Conservation (phyloP, 2,888 invertebrate species). For the Xestia xanthographa region DNA sequence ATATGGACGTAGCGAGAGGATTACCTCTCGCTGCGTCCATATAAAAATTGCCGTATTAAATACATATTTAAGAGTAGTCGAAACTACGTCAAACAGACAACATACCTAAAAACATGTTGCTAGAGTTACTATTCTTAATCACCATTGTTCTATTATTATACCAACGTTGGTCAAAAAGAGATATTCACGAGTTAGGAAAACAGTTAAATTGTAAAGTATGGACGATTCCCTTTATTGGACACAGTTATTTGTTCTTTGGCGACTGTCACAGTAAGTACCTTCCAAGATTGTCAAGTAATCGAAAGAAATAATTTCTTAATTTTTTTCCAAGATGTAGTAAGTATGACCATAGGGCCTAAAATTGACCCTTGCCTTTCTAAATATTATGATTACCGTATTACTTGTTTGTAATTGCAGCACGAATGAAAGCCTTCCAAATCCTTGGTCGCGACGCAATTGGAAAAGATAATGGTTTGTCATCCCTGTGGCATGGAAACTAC, state of each 20-base stretch:
- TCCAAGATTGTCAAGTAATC: background rate
- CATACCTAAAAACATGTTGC: slow-evolving; percentile 28
- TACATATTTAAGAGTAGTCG: background rate
- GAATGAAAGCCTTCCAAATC: slow-evolving; percentile 65
- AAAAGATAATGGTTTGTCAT: slow-evolving; percentile 52
- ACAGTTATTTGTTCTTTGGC: slow-evolving; percentile 66
- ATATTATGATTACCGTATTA: background rate
- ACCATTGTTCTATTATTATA: slow-evolving; percentile 43
- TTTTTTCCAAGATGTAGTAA: background rate
- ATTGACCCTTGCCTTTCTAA: background rate
- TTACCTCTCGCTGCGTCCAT: background rate
- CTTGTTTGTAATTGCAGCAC: slow-evolving; percentile 58
- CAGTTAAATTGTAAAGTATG: slow-evolving; percentile 56
- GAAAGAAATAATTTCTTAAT: background rate
- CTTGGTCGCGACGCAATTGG: slow-evolving; percentile 61
- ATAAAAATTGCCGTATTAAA: slow-evolving; percentile 32
- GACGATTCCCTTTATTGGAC: slow-evolving; percentile 63
- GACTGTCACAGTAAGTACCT: slow-evolving; percentile 58
- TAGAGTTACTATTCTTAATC: slow-evolving; percentile 20
- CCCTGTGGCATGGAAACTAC: slow-evolving; percentile 60
- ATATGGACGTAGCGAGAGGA: no score
- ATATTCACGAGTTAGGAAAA: slow-evolving; percentile 52
- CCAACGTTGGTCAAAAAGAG: slow-evolving; percentile 56
- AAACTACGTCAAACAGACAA: background rate
- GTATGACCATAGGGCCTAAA: background rate